Evolutionary conservation across 2,888 invertebrate species (phyloP), one percentile per base, ranked within the genome.

Genomic region (Ypsolopha scabrella): DNA sequence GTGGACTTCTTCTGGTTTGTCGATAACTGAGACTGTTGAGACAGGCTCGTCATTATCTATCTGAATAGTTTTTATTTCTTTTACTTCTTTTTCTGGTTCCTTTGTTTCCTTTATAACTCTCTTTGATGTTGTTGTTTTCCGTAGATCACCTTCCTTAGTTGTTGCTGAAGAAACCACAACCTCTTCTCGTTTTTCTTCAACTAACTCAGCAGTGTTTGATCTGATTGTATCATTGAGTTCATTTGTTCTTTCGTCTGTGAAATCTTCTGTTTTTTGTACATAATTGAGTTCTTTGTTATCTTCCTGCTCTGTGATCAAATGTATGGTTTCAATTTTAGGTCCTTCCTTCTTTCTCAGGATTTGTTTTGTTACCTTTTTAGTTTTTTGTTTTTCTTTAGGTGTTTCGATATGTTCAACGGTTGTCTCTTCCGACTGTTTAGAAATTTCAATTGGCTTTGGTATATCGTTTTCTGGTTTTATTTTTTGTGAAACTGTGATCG

Each of bases 341-440:
- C 63, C 53, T 76, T 52, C 75, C 77, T 50, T 80, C 58, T 14
- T 83, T 76, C n/a, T n/a, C n/a, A n/a, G n/a, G n/a, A n/a, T n/a
- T n/a, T n/a, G 68, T 54, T 70, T 75, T 50, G 65, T 69, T 7
- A 73, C 55, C 7, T 68, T 55, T 50, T 68, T 65, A 53, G 71
- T 70, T 11, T 56, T 60, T 0, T 55, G 33, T 38, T 52, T 62
- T 48, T 48, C 52, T 1, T 41, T 37, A 1, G 10, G 34, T n/a
- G 41, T 13, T 2, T 24, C n/a, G 0, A 37, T 34, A 41, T 51
- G 8, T 44, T 53, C 48, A 24, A 49, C 36, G 55, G 56, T 56
- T 7, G 60, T 60, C 50, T 77, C 62, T 54, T 67, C 67, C 14
- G 70, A 67, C n/a, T 68, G 53, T 54, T 70, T 55, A 51, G 37